Conservation (phyloP, 2,113 vertebrate genomes). For the Apeltes quadracus region DNA sequence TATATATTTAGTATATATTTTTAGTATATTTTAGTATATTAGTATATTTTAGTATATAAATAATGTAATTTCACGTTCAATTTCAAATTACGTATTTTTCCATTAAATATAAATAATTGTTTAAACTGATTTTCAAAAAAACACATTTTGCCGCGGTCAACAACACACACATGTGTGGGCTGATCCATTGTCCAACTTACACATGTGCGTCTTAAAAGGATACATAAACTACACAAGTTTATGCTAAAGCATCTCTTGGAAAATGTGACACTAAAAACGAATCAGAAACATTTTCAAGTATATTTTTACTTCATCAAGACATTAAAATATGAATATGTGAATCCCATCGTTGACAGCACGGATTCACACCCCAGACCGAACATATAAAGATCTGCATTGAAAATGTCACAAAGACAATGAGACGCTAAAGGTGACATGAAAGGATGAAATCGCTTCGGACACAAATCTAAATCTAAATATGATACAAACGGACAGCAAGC, state of each 20-base stretch:
- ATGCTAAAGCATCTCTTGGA: not conserved
- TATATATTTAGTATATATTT: too few species aligned
- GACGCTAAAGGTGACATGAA: slow-evolving; percentile 8
- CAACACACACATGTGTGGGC: too few species aligned
- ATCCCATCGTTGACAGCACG: slow-evolving; percentile 32
- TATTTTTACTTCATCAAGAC: slow-evolving; percentile 47
- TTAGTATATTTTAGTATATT: too few species aligned
- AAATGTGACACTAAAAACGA: not conserved
- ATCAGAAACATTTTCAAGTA: slow-evolving; percentile 1
- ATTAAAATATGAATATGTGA: slow-evolving; percentile 49
- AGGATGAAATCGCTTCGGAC: slow-evolving; percentile 6
- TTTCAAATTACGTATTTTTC: too few species aligned
- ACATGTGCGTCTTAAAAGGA: too few species aligned
- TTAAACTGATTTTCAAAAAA: too few species aligned
- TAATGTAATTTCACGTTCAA: too few species aligned
- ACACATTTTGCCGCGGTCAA: too few species aligned
- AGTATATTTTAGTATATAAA: too few species aligned
- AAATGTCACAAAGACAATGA: slow-evolving; percentile 6
- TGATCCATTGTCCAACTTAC: too few species aligned
- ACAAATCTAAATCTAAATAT: slow-evolving; percentile 33
- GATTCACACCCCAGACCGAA: slow-evolving; percentile 22
- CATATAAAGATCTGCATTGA: slow-evolving; percentile 28
- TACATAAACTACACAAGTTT: too few species aligned
- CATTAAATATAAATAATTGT: too few species aligned
- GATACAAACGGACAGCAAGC: slow-evolving; percentile 44